A percentile compares a stretch with the other conserved stretches of the same genome.
Conservation (phyloP, 92 coral and sea anemone genomes). For the Ricordea florida region DNA sequence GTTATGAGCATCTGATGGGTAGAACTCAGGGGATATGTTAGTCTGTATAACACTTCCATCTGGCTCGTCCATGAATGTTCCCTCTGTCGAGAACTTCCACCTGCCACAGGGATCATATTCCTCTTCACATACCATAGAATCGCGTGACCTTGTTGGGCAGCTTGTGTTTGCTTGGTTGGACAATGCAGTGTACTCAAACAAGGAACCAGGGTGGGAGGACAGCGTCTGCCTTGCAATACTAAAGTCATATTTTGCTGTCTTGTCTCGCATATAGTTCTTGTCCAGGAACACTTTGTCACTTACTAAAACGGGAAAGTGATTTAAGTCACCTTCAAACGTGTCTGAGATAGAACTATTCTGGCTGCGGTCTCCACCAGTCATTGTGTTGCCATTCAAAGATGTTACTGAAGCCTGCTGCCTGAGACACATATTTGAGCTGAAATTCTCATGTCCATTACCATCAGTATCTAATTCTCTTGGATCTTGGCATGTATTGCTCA, state of each 20-base stretch:
- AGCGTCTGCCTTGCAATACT: not conserved
- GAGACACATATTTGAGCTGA: too few relatives aligned
- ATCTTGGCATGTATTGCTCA: not conserved
- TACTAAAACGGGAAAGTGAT: too few relatives aligned
- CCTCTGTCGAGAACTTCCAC: not conserved
- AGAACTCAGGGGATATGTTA: conserved; percentile 17
- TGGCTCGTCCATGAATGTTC: not conserved
- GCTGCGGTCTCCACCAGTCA: too few relatives aligned
- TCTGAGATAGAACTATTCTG: too few relatives aligned
- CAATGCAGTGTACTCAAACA: conserved; percentile 15
- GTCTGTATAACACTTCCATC: not conserved
- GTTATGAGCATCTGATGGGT: not conserved
- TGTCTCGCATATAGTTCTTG: not conserved
- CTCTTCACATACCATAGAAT: not conserved
- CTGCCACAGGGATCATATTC: not conserved
- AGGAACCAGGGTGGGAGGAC: conserved; percentile 20
- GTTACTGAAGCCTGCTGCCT: too few relatives aligned
- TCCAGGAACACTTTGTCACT: not conserved
- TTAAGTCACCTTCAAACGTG: too few relatives aligned
- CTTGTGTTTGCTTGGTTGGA: not conserved
- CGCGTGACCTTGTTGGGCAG: not conserved
- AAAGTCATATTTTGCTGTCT: not conserved
- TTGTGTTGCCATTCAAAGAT: too few relatives aligned
- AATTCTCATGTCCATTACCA: not conserved
- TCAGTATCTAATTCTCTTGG: not conserved